Conservation (phyloP, 2,797 vertebrate genomes). For the Gobio occitaniae region DNA sequence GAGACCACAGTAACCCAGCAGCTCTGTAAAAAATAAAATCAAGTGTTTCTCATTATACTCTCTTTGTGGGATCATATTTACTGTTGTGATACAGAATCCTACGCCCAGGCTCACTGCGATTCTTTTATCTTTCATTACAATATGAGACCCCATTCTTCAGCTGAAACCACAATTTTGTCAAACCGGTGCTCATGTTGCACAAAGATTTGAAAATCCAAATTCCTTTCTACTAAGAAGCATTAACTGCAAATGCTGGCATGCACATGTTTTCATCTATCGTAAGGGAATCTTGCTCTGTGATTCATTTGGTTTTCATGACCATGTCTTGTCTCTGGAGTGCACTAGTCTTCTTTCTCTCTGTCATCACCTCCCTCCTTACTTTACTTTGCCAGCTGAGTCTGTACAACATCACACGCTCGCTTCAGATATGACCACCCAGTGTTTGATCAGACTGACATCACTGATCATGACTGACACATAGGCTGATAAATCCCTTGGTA, state of each 20-base stretch:
- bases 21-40: neutral
- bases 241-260: neutral
- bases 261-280: neutral
- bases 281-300: slow-evolving; percentile 5
- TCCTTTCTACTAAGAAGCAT: neutral
- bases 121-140: neutral
- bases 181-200: neutral
- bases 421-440: slow-evolving; percentile 12
- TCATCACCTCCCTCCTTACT: slow-evolving; percentile 28
- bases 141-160: neutral
- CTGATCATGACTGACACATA: slow-evolving; percentile 6
- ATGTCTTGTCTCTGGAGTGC: slow-evolving; percentile 27
- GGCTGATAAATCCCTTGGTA: slow-evolving; percentile 1
- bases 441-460: slow-evolving; percentile 5
- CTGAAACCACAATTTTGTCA: slow-evolving; percentile 20
- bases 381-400: slow-evolving; percentile 12
- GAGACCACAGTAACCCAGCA: neutral
- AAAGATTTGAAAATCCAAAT: neutral
- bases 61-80: neutral
- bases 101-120: neutral
- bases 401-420: neutral
- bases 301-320: slow-evolving; percentile 26
- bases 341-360: slow-evolving; percentile 9
- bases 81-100: neutral
- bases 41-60: neutral